A percentile compares a stretch with the other conserved stretches of the same genome.
Conservation (phyloP, 1,140 invertebrate genomes). For the Drosophila miranda region DNA sequence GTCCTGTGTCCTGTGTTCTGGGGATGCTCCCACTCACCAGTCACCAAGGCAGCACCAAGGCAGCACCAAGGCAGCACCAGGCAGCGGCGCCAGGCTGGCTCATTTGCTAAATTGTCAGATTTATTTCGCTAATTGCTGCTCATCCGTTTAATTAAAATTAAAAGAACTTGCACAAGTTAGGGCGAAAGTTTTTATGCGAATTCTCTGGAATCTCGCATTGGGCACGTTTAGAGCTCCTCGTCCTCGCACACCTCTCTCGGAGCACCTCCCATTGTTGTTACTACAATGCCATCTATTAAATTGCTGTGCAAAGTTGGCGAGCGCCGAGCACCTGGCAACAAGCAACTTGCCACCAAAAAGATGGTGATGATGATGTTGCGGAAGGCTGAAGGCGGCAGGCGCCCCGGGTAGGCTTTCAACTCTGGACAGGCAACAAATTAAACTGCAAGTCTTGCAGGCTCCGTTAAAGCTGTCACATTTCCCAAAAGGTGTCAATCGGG, state of each 20-base stretch:
- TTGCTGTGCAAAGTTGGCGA: conserved; percentile 36
- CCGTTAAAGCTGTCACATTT: conserved; percentile 57
- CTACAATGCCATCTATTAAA: conserved; percentile 53
- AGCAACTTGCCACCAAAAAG: conserved; percentile 26
- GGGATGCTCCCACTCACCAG: not conserved
- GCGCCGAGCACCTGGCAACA: conserved; percentile 36
- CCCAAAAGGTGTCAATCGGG: conserved; percentile 74
- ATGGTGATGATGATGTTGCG: conserved; percentile 17
- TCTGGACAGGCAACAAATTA: conserved; percentile 47
- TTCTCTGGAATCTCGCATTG: conserved; percentile 62
- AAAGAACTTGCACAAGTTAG: conserved; percentile 71
- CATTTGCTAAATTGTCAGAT: conserved; percentile 78
- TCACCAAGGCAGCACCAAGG: not conserved
- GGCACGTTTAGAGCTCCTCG: conserved; percentile 60
- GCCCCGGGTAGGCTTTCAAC: conserved; percentile 38
- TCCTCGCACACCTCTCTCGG: conserved; percentile 2
- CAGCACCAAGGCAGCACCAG: not conserved
- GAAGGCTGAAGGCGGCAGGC: conserved; percentile 6
- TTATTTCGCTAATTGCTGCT: conserved; percentile 80
- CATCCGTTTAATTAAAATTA: conserved; percentile 81
- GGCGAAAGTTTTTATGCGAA: conserved; percentile 56
- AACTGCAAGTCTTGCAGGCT: conserved; percentile 41
- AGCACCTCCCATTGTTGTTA: conserved; percentile 30
- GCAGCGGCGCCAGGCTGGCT: conserved; percentile 46
- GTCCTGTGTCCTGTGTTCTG: not conserved